Percentiles rank a stretch among this genome's conserved stretches.
Conservation (phyloP, 2,888 invertebrate genomes). For the Gisinianus flammeolus region DNA sequence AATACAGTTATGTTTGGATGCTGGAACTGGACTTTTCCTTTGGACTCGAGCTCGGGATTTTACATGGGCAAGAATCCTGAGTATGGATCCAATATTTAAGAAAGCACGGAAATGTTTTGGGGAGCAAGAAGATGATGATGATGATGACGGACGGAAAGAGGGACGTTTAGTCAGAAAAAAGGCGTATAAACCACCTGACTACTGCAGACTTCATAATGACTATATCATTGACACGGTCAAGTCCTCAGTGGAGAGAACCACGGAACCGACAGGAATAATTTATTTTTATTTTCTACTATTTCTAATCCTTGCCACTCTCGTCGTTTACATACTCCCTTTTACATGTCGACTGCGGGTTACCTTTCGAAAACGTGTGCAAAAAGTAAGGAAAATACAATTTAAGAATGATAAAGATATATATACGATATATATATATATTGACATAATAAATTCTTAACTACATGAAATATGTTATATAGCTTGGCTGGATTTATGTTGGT, state of each 20-base stretch:
- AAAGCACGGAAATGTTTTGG: background rate
- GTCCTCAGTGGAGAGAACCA: background rate
- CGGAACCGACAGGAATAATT: background rate
- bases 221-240: too few species aligned
- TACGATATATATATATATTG: too few species aligned
- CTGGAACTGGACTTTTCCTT: background rate
- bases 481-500: too few species aligned
- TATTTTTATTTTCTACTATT: background rate
- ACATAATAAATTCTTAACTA: too few species aligned
- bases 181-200: too few species aligned
- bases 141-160: too few species aligned
- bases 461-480: too few species aligned
- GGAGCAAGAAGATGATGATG: too few species aligned
- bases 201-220: too few species aligned
- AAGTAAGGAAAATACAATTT: background rate
- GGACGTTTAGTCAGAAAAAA: too few species aligned
- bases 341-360: background rate
- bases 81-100: background rate
- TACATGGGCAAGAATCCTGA: background rate
- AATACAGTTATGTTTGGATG: background rate
- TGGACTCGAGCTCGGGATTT: background rate
- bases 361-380: background rate
- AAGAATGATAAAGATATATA: too few species aligned
- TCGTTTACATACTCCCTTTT: constrained; percentile 1
- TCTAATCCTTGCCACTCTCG: background rate